Evolutionary conservation across 1,140 invertebrate species (phyloP).

Genomic region (Antheraea mylitta): DNA sequence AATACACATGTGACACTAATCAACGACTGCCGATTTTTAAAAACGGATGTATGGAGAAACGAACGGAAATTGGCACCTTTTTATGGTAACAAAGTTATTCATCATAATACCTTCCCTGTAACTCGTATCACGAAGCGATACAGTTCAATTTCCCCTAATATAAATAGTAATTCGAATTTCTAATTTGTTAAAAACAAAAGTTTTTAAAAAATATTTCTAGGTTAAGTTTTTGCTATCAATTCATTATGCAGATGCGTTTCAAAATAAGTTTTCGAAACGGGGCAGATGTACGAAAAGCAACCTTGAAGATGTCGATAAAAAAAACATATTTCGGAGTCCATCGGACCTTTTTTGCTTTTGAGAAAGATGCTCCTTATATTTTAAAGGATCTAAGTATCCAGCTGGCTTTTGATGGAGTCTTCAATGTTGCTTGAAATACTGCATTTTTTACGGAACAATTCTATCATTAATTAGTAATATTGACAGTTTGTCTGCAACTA

Average conservation of each 20-base stretch:
- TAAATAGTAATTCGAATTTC: not conserved
- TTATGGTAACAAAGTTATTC: constrained; percentile 38
- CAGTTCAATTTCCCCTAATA: constrained; percentile 18
- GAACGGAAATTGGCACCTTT: constrained; percentile 75
- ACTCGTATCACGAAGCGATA: constrained; percentile 16
- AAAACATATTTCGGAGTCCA: constrained; percentile 49
- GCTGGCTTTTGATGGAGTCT: not conserved
- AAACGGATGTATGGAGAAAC: constrained; percentile 64
- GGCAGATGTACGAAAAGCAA: constrained; percentile 64
- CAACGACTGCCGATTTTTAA: constrained; percentile 60
- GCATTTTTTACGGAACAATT: not conserved
- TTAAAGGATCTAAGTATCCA: constrained; percentile 1
- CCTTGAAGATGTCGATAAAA: constrained; percentile 60
- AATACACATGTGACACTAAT: constrained; percentile 15
- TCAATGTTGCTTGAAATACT: not conserved
- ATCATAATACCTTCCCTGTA: constrained; percentile 12
- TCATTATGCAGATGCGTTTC: constrained; percentile 73
- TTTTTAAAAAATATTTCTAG: constrained; percentile 66
- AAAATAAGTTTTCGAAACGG: constrained; percentile 46
- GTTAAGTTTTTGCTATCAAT: constrained; percentile 75
- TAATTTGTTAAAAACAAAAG: constrained; percentile 43
- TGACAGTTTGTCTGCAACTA: no score
- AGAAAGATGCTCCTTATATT: constrained; percentile 29
- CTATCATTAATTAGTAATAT: no score
- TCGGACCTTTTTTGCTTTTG: constrained; percentile 44